Evolutionary conservation across 1,140 invertebrate species (phyloP).

Genomic region (Cotesia vestalis): DNA sequence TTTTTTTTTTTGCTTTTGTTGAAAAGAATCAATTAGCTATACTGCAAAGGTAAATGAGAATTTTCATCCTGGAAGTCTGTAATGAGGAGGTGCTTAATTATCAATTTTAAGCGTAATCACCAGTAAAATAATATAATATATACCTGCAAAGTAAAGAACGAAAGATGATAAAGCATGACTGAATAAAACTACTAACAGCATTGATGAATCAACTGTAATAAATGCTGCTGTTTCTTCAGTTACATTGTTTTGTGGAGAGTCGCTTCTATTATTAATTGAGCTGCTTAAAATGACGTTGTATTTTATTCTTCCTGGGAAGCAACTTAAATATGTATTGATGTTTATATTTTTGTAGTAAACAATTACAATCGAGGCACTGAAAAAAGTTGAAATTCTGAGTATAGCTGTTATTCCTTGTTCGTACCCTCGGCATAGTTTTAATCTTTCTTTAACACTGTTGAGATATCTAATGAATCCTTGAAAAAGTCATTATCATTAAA

Average conservation of each 20-base stretch:
- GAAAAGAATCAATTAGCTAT: too few species aligned
- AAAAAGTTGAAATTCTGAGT: constrained; percentile 74
- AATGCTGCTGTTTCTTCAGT: not conserved
- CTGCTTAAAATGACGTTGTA: constrained; percentile 68
- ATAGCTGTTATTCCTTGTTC: constrained; percentile 75
- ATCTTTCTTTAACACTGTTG: constrained; percentile 67
- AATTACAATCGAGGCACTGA: constrained; percentile 68
- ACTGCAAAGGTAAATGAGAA: too few species aligned
- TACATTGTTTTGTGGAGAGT: not conserved
- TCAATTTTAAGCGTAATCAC: too few species aligned
- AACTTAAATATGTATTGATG: constrained; percentile 68
- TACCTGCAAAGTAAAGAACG: too few species aligned
- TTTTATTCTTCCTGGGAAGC: constrained; percentile 56
- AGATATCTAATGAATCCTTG: constrained; percentile 67
- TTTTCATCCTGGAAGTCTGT: too few species aligned
- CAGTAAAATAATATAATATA: too few species aligned
- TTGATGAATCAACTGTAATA: constrained; percentile 18
- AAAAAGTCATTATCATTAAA: constrained; percentile 17
- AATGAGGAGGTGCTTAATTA: too few species aligned
- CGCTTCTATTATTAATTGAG: not conserved
- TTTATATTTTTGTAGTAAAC: constrained; percentile 67
- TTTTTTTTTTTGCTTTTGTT: too few species aligned
- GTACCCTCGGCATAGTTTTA: constrained; percentile 73
- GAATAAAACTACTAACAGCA: too few species aligned
- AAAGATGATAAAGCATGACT: too few species aligned